Percentiles rank a stretch among this genome's conserved stretches.
These are phyloP conservation scores for Stegodyphus mimosarum DNA, from an alignment of 1,140 invertebrate genomes.

Conservation along the genomic window DNA sequence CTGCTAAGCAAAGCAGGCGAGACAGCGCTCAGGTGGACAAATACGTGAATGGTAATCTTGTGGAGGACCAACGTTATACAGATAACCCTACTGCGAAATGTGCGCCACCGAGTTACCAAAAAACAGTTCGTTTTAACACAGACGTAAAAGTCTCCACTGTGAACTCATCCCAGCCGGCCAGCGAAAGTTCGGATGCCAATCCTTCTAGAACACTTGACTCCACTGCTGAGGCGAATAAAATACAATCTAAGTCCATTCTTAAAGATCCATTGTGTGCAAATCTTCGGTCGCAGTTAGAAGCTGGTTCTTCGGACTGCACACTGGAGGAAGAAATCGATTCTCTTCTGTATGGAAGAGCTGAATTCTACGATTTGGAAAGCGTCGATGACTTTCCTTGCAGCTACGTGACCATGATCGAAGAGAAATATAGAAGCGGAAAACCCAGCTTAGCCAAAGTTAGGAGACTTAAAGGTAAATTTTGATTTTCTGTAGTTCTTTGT, in stretches of 20 bases:
- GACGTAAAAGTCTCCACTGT: constrained; percentile 40
- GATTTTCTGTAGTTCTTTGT: not conserved
- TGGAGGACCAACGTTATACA: constrained; percentile 26
- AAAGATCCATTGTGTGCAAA: constrained; percentile 63
- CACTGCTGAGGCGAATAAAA: not conserved
- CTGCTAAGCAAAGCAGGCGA: not conserved
- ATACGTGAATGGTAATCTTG: not conserved
- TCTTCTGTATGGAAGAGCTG: constrained; percentile 65
- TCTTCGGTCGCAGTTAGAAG: constrained; percentile 58
- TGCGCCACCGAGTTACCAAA: constrained; percentile 38
- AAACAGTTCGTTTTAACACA: constrained; percentile 60
- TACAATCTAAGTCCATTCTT: constrained; percentile 62
- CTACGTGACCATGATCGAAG: constrained; percentile 66
- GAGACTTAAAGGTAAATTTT: constrained; percentile 64
- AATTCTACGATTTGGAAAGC: constrained; percentile 57
- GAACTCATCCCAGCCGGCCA: not conserved
- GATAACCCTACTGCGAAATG: constrained; percentile 1
- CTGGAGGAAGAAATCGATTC: constrained; percentile 68
- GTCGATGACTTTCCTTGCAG: constrained; percentile 63
- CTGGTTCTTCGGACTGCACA: constrained; percentile 54
- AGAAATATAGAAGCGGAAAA: constrained; percentile 64
- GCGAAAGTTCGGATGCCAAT: constrained; percentile 7
- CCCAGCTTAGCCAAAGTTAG: constrained; percentile 65
- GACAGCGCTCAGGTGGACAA: not conserved
- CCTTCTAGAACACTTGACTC: not conserved